These are phyloP conservation scores for Xanthia togata DNA, from an alignment of 2,888 invertebrate species.

Conservation along the genomic window DNA sequence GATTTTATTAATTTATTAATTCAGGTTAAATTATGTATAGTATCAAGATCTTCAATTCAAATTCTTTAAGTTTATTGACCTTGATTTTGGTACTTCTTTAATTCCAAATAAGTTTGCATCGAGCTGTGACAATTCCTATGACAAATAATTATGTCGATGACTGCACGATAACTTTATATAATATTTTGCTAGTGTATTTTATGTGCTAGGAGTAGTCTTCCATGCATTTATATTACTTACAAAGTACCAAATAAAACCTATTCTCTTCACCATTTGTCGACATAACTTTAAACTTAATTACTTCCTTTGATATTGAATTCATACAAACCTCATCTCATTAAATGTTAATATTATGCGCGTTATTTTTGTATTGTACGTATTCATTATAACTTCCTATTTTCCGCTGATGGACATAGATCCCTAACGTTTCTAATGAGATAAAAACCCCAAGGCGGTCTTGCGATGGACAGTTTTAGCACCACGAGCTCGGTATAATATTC, in stretches of 20 bases:
- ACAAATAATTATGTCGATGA: background rate
- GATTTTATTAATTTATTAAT: too few relatives aligned
- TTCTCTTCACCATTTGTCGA: conserved; percentile 31
- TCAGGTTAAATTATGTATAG: background rate
- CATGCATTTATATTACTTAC: background rate
- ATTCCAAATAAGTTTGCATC: background rate
- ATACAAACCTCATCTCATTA: conserved; percentile 58
- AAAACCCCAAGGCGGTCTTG: conserved; percentile 49
- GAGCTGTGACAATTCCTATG: conserved; percentile 3
- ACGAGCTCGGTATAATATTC: background rate
- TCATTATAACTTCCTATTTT: conserved; percentile 63
- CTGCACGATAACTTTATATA: background rate
- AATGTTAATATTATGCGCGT: conserved; percentile 61
- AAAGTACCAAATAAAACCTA: conserved; percentile 30
- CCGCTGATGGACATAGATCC: conserved; percentile 50
- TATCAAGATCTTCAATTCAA: background rate
- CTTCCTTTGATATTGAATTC: conserved; percentile 64
- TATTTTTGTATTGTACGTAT: conserved; percentile 48
- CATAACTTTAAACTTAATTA: conserved; percentile 62
- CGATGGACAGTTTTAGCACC: conserved; percentile 4
- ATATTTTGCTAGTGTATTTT: background rate
- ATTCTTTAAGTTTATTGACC: conserved; percentile 7
- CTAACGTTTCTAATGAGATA: conserved; percentile 47
- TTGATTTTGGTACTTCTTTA: background rate
- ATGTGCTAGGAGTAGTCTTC: background rate